phyloP scores from a whole-genome alignment of 2,888 invertebrate species.

The Cancer borealis region DNA sequence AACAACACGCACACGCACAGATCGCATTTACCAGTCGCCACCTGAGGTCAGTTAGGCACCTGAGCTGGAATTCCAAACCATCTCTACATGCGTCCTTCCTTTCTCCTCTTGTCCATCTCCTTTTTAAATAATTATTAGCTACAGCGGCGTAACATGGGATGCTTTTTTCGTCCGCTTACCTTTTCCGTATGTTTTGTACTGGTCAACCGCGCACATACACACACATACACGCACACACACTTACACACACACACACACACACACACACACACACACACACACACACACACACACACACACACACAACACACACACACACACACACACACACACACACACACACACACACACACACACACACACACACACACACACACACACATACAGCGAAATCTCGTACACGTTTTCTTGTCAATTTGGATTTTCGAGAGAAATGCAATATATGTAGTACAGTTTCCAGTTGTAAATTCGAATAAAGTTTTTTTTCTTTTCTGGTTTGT shows the following conservation, averaged over 20 bases:
- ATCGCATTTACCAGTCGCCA: background rate
- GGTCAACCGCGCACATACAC: background rate
- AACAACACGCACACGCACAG: background rate
- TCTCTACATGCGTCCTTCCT: background rate
- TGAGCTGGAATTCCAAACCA: background rate
- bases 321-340: background rate
- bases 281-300: no score
- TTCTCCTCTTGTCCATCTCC: background rate
- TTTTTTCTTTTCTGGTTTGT: background rate
- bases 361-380: background rate
- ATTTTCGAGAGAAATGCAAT: background rate
- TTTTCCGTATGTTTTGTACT: background rate
- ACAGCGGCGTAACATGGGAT: background rate
- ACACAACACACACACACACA: background rate
- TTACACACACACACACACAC: no score
- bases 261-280: no score
- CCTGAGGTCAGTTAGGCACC: background rate
- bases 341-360: background rate
- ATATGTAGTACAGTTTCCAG: background rate
- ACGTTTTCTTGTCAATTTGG: background rate
- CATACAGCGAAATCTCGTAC: background rate
- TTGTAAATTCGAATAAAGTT: background rate
- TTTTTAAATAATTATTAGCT: background rate
- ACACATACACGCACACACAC: background rate
- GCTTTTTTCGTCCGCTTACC: background rate